Evolutionary conservation across 2,797 vertebrate genomes (phyloP), one percentile per base, ranked within the genome.

Genomic region (Myotis pilosus): DNA sequence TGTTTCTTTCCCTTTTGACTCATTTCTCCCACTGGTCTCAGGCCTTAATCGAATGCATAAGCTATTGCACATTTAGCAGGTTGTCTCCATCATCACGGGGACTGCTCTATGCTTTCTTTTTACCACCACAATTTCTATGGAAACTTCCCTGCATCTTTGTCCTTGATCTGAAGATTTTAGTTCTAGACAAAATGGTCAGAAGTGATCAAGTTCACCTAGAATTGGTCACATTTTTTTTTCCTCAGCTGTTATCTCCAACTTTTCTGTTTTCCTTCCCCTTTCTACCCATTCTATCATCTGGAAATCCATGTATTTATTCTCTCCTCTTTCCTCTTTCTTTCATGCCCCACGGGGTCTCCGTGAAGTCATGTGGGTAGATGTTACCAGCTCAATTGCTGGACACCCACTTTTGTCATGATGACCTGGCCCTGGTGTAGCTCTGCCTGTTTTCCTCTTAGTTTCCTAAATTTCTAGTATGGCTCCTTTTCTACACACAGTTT

Each of bases 251-350:
- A 66, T 91, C 75, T 89, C 41, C 30, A 84, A 60, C 36, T 89
- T 23, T 30, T 66, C 64, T 33, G 60, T 95, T 96, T 95, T 72
- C 76, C 60, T 97, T 94, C 53, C 66, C 36, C 30, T 69, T 93
- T 57, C 64, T 53, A 90, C 79, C 78, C 36, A 88, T 69, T 90
- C 33, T 68, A 25, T 87, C 85, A 93, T 92, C 94, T 95, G 94
- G 87, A 95, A 83, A 86, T 90, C 36, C 87, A 17, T 30, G 16
- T 57, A 25, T 68, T 96, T 75, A 92, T 60, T 94, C 68, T 82
- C 64, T 72, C 10, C n/a, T 33, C 23, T 20, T 72, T 81, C 6
- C 13, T 88, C 62, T 81, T 74, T 66, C 38, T 53, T 66, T 41
- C 8, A 30, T 36, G 0, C 20, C n/a, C 41, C 5, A 36, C 41